These are phyloP conservation scores for Automeris io DNA, from an alignment of 2,888 invertebrate species.

Conservation along the genomic window DNA sequence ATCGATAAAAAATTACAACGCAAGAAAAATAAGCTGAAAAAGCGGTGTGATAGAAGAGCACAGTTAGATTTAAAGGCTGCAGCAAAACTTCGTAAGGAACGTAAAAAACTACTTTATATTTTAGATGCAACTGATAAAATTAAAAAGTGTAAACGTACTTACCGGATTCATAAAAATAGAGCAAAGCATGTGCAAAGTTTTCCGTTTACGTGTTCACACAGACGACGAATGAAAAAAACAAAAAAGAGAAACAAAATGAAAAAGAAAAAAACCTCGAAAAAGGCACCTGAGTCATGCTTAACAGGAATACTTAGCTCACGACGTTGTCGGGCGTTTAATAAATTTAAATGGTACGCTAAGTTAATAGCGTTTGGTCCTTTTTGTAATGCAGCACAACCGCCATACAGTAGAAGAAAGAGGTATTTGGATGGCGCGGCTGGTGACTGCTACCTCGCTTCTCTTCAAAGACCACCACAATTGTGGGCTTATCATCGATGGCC, in stretches of 20 bases:
- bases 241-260: neutral
- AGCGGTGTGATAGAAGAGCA: conserved; percentile 14
- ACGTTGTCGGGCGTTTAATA: conserved; percentile 1
- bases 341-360: neutral
- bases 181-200: neutral
- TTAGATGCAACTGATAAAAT: conserved; percentile 16
- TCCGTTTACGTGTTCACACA: neutral
- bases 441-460: conserved; percentile 34
- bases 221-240: neutral
- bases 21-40: conserved; percentile 18
- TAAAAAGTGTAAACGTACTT: conserved; percentile 13
- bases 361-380: neutral
- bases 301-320: conserved; percentile 12
- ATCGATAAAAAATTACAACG: conserved; percentile 23
- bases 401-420: conserved; percentile 5
- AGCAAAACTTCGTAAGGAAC: conserved; percentile 26
- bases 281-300: conserved; percentile 10
- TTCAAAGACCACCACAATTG: conserved; percentile 29
- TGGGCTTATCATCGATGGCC: conserved; percentile 32
- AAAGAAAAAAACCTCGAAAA: conserved; percentile 8
- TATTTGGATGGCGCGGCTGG: conserved; percentile 20
- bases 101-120: conserved; percentile 23
- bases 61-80: conserved; percentile 26
- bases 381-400: neutral
- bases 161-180: conserved; percentile 10